Evolutionary conservation across 2,888 invertebrate genomes (phyloP).

Genomic region (Sminthurides aquaticus): DNA sequence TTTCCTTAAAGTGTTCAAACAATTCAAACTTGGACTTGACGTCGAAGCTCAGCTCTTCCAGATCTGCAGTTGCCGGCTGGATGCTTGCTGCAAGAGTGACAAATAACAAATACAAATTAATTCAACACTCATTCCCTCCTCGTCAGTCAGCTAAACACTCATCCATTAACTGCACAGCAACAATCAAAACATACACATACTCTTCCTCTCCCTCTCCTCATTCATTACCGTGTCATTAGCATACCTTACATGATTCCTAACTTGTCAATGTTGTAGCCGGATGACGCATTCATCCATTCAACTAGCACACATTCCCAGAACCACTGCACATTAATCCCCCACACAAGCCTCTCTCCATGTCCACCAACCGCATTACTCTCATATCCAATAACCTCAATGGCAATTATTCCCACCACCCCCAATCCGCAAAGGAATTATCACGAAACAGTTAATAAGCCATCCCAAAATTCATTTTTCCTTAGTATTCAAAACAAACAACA

Average conservation of each 20-base stretch:
- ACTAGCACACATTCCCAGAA: too few relatives aligned
- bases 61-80: slow-evolving; percentile 62
- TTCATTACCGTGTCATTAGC: not conserved
- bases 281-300: not conserved
- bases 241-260: not conserved
- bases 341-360: too few relatives aligned
- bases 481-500: too few relatives aligned
- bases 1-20: slow-evolving; percentile 60
- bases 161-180: not conserved
- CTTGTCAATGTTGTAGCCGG: not conserved
- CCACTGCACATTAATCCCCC: too few relatives aligned
- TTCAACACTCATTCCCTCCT: not conserved
- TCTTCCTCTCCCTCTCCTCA: not conserved
- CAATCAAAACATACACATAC: not conserved
- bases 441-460: too few relatives aligned
- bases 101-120: slow-evolving; percentile 13
- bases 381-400: too few relatives aligned
- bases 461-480: too few relatives aligned
- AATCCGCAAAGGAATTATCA: too few relatives aligned
- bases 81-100: slow-evolving; percentile 10
- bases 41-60: slow-evolving; percentile 72
- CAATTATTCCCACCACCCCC: too few relatives aligned
- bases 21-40: slow-evolving; percentile 78
- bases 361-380: too few relatives aligned
- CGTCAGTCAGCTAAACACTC: not conserved